Conservation (phyloP, 1,140 invertebrate species). For the Aradophagus sp. region DNA sequence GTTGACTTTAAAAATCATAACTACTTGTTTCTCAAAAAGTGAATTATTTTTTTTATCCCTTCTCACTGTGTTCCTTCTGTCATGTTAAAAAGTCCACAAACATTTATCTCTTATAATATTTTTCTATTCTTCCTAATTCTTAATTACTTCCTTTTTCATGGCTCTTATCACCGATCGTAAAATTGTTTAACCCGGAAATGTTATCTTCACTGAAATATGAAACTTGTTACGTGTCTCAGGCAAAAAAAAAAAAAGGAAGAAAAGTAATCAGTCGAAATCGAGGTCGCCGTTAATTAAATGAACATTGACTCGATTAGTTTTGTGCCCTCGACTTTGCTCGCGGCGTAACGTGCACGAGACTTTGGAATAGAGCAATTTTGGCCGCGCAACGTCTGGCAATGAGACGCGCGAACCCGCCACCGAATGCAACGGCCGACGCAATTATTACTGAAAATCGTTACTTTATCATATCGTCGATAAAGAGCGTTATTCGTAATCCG, state of each 20-base stretch:
- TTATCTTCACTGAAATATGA: slow-evolving; percentile 40
- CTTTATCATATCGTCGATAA: slow-evolving; percentile 29
- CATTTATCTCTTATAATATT: background rate
- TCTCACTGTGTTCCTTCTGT: no score
- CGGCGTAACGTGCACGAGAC: slow-evolving; percentile 12
- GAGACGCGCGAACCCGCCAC: slow-evolving; percentile 17
- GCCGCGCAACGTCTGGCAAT: no score
- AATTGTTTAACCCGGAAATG: slow-evolving; percentile 5
- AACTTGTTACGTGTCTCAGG: slow-evolving; percentile 35
- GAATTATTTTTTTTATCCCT: no score
- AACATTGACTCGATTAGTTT: slow-evolving; percentile 51
- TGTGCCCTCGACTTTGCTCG: slow-evolving; percentile 46
- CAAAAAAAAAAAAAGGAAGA: no score
- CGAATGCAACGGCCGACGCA: slow-evolving; percentile 23
- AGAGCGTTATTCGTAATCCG: no score
- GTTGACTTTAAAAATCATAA: no score
- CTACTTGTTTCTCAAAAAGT: no score
- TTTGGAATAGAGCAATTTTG: slow-evolving; percentile 40
- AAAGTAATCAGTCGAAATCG: slow-evolving; percentile 36
- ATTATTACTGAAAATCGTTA: slow-evolving; percentile 45
- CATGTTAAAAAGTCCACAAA: no score
- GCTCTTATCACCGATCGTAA: background rate
- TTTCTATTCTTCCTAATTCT: background rate
- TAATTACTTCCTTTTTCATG: background rate
- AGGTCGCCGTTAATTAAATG: slow-evolving; percentile 50